phyloP scores from a whole-genome alignment of 2,888 invertebrate species.

The Schizaphis graminum region DNA sequence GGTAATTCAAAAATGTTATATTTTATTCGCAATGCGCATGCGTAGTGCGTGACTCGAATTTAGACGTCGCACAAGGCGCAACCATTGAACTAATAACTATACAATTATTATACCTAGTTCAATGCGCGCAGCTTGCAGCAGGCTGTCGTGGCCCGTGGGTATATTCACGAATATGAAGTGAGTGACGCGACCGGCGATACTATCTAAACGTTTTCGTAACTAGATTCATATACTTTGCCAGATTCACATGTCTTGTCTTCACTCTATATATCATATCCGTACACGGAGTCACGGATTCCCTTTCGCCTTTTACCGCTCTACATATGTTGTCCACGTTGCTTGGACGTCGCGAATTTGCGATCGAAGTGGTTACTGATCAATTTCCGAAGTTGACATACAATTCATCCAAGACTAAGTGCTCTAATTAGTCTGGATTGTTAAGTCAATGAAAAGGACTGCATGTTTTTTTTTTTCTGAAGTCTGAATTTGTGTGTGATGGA shows the following conservation, averaged over 20 bases:
- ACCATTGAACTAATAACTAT: too few species aligned
- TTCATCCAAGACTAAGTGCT: neutral
- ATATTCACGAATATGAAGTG: neutral
- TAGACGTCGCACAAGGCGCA: neutral
- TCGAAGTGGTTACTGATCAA: neutral
- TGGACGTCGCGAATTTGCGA: neutral
- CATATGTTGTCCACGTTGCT: slow-evolving; percentile 48
- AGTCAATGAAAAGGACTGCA: neutral
- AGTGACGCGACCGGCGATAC: slow-evolving; percentile 36
- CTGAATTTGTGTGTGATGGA: slow-evolving; percentile 28
- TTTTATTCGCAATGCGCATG: neutral
- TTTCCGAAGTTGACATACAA: neutral
- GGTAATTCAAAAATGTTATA: neutral
- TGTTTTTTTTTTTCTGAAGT: neutral
- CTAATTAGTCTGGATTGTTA: neutral
- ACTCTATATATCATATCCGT: neutral
- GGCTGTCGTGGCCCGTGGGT: neutral
- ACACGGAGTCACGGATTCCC: neutral
- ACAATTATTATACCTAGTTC: too few species aligned
- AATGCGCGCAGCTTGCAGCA: too few species aligned
- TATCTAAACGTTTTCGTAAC: neutral
- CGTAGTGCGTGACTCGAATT: neutral
- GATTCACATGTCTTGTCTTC: slow-evolving; percentile 35
- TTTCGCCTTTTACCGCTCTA: slow-evolving; percentile 25
- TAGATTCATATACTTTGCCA: neutral